These are phyloP conservation scores for Andrena minutula DNA, from an alignment of 2,888 invertebrate species.

Conservation along the genomic window DNA sequence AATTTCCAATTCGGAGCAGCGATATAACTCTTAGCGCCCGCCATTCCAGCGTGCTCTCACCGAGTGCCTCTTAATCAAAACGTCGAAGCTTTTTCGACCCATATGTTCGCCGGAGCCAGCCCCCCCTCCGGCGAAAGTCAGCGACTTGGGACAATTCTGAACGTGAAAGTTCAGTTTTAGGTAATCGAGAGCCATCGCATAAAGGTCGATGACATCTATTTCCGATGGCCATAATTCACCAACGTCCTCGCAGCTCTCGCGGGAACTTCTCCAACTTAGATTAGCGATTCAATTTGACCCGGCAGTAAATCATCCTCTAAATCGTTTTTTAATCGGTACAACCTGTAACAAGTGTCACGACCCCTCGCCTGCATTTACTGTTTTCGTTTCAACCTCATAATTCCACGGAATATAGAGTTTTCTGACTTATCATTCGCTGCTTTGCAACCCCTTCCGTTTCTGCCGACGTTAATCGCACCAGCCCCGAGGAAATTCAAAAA, in stretches of 20 bases:
- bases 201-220: constrained; percentile 76
- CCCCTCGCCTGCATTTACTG: neutral
- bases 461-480: neutral
- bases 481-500: neutral
- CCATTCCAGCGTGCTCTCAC: constrained; percentile 20
- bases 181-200: constrained; percentile 61
- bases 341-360: constrained; percentile 56
- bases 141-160: constrained; percentile 52
- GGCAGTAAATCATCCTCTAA: constrained; percentile 76
- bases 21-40: constrained; percentile 34
- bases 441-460: neutral
- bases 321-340: constrained; percentile 78
- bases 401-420: neutral
- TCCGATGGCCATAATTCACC: constrained; percentile 74
- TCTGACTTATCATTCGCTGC: neutral
- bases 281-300: constrained; percentile 80
- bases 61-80: constrained; percentile 51
- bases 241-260: constrained; percentile 38
- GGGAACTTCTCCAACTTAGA: constrained; percentile 80
- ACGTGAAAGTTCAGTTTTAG: constrained; percentile 67
- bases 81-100: constrained; percentile 45
- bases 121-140: constrained; percentile 25
- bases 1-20: constrained; percentile 19
- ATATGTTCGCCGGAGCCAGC: constrained; percentile 34
- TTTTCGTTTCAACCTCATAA: neutral